A percentile compares a stretch with the other conserved stretches of the same genome.
These are phyloP conservation scores for Achatina immaculata DNA, from an alignment of 1,140 invertebrate species.

Conservation along the genomic window DNA sequence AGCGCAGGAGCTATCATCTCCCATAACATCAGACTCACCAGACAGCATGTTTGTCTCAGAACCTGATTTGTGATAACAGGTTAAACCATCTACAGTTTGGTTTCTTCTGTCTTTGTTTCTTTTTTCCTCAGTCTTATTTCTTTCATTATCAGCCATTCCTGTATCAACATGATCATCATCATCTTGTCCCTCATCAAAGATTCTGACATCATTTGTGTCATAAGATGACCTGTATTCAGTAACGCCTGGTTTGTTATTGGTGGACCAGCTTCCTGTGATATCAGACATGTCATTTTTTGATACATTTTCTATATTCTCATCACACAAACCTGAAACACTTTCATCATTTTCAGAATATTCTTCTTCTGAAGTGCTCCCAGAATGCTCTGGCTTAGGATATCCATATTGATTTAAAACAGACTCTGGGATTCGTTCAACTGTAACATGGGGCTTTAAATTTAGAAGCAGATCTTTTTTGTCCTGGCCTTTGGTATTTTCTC, in stretches of 20 bases:
- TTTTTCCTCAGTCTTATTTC: background rate
- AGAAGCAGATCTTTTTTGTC: slow-evolving; percentile 2
- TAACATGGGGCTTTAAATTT: slow-evolving; percentile 33
- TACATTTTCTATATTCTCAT: background rate
- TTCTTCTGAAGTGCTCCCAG: background rate
- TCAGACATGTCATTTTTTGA: no score
- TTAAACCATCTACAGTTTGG: background rate
- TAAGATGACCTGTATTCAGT: background rate
- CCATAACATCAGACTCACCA: background rate
- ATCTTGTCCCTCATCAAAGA: background rate
- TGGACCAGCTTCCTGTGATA: no score
- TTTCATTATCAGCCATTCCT: no score
- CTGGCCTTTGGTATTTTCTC: background rate
- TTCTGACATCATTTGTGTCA: background rate
- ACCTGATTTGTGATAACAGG: background rate
- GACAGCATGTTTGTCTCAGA: background rate
- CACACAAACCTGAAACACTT: background rate
- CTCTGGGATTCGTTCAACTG: slow-evolving; percentile 33
- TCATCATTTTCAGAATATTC: background rate
- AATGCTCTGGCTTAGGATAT: background rate
- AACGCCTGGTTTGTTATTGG: background rate
- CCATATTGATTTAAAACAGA: background rate
- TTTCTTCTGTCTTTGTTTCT: background rate
- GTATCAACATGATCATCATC: background rate
- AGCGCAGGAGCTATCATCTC: background rate